These are phyloP conservation scores for Drosophila mimetica DNA, from an alignment of 2,888 invertebrate species.

Conservation along the genomic window DNA sequence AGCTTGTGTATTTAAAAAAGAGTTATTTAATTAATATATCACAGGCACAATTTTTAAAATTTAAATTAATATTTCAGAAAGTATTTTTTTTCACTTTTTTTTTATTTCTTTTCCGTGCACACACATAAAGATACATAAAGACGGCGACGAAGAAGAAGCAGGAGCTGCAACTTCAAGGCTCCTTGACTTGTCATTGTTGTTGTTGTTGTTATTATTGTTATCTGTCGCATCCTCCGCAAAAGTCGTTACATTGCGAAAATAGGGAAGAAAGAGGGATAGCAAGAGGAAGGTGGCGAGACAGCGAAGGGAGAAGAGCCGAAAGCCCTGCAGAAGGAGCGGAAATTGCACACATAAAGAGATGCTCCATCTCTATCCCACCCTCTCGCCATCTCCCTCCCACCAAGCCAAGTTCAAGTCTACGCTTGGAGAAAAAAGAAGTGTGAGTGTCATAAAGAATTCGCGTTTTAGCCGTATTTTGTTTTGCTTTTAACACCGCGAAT, in stretches of 20 bases:
- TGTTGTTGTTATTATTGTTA: constrained; percentile 35
- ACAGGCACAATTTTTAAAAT: no score
- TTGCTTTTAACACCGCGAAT: not conserved
- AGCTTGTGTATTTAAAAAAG: no score
- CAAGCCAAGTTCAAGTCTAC: constrained; percentile 14
- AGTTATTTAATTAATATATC: no score
- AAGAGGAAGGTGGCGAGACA: constrained; percentile 7
- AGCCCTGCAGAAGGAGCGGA: constrained; percentile 53
- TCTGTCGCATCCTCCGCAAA: constrained; percentile 56
- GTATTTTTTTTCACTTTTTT: no score
- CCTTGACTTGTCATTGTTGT: constrained; percentile 42
- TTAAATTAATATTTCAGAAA: no score
- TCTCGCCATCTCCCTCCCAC: constrained; percentile 7
- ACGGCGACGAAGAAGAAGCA: constrained; percentile 46
- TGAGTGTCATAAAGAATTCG: not conserved
- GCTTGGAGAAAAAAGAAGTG: constrained; percentile 1
- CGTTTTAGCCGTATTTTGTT: no score
- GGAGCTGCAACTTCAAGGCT: constrained; percentile 50
- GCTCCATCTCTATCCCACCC: constrained; percentile 17
- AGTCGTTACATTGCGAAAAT: constrained; percentile 67
- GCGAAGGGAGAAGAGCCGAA: constrained; percentile 4
- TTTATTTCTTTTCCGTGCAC: not conserved
- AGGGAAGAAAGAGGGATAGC: constrained; percentile 27
- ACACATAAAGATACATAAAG: constrained; percentile 37
- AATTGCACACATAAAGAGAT: constrained; percentile 68